Evolutionary conservation across 2,797 vertebrate species (phyloP).

Genomic region (Cyclura pinguis): DNA sequence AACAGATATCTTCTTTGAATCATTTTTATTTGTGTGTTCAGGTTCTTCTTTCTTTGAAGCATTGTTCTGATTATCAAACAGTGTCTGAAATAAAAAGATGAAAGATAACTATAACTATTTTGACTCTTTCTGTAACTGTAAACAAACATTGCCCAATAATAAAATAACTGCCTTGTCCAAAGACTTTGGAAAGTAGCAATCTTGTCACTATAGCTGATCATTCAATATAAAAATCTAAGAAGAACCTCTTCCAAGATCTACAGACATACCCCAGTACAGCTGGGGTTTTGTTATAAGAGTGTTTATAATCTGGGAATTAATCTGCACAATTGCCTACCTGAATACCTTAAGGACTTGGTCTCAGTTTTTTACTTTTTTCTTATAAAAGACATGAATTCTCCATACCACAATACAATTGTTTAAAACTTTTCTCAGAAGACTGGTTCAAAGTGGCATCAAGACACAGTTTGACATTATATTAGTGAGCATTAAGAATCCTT

Average conservation of each 20-base stretch:
- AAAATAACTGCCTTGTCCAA: constrained; percentile 41
- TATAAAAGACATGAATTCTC: neutral
- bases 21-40: constrained; percentile 88
- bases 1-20: constrained; percentile 95
- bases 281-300: neutral
- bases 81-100: constrained; percentile 79
- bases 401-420: neutral
- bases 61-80: constrained; percentile 89
- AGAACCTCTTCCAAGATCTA: neutral
- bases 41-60: constrained; percentile 89
- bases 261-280: neutral
- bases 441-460: neutral
- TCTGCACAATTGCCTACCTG: neutral
- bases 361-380: neutral
- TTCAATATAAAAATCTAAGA: neutral
- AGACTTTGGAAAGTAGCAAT: neutral
- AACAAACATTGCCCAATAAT: constrained; percentile 36
- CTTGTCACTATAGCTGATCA: neutral
- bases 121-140: constrained; percentile 31
- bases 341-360: neutral
- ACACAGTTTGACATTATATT: neutral
- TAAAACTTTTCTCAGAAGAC: neutral
- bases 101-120: constrained; percentile 18
- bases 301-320: constrained; percentile 3
- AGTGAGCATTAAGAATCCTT: neutral